Evolutionary conservation across 1,140 invertebrate species (phyloP).

Genomic region (Drosophila varians): DNA sequence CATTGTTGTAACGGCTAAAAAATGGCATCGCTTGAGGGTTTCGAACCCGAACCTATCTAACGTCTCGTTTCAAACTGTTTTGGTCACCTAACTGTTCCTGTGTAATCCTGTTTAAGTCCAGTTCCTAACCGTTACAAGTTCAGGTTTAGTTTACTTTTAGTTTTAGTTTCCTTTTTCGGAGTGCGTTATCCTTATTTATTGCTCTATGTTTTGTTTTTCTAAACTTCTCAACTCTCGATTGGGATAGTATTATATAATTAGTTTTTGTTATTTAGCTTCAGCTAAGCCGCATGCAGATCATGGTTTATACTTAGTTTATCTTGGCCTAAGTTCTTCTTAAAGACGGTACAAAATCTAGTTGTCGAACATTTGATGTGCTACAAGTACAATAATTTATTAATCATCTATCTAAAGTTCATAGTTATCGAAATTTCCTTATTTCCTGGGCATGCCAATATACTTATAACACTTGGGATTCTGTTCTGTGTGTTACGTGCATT

Average conservation of each 20-base stretch:
- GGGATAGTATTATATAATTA: slow-evolving; percentile 13
- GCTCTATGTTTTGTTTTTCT: slow-evolving; percentile 38
- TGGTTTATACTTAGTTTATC: slow-evolving; percentile 34
- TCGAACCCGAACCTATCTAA: slow-evolving; percentile 48
- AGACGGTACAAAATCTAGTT: slow-evolving; percentile 61
- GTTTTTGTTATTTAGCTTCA: slow-evolving; percentile 19
- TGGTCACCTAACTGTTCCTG: slow-evolving; percentile 61
- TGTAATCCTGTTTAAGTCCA: slow-evolving; percentile 35
- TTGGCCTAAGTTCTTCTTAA: slow-evolving; percentile 43
- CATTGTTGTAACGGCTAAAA: slow-evolving; percentile 68
- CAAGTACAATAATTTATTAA: slow-evolving; percentile 50
- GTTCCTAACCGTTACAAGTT: slow-evolving; percentile 59
- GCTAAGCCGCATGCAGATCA: slow-evolving; percentile 53
- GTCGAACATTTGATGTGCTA: slow-evolving; percentile 39
- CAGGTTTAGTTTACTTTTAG: slow-evolving; percentile 17
- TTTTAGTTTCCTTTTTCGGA: slow-evolving; percentile 23
- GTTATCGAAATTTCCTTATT: slow-evolving; percentile 15
- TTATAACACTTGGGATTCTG: slow-evolving; percentile 60
- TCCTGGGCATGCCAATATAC: slow-evolving; percentile 32
- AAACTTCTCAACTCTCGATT: slow-evolving; percentile 18
- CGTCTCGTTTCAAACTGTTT: slow-evolving; percentile 48
- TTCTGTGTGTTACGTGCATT: slow-evolving; percentile 44
- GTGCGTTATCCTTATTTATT: slow-evolving; percentile 45
- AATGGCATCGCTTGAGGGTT: slow-evolving; percentile 63
- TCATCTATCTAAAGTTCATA: slow-evolving; percentile 58